Conservation (phyloP, 2,888 invertebrate species). For the Drosophila leonis region DNA sequence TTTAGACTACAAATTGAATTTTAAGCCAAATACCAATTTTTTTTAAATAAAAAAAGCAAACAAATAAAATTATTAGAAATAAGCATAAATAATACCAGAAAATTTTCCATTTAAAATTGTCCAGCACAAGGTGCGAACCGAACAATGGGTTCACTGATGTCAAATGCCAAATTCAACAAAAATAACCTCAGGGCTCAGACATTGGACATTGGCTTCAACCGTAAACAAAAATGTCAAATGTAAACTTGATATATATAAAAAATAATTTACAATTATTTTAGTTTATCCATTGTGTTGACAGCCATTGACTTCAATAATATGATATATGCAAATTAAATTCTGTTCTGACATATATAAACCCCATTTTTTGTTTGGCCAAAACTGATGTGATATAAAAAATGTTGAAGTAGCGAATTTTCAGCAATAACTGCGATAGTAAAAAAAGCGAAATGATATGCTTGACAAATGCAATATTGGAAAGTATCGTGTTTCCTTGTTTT, state of each 20-base stretch:
- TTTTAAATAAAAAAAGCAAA: background rate
- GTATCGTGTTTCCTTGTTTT: slow-evolving; percentile 16
- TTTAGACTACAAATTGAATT: background rate
- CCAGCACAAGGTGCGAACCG: background rate
- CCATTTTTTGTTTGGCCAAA: background rate
- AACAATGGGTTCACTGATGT: slow-evolving; percentile 13
- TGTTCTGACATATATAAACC: background rate
- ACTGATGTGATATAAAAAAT: slow-evolving; percentile 7
- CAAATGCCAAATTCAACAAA: background rate
- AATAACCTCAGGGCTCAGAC: background rate
- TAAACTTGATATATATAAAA: background rate
- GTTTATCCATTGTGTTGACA: background rate
- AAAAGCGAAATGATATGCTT: slow-evolving; percentile 15
- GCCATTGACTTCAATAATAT: slow-evolving; percentile 7
- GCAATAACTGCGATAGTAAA: slow-evolving; percentile 38
- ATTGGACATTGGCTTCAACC: background rate
- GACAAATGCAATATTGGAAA: slow-evolving; percentile 41
- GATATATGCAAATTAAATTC: slow-evolving; percentile 15
- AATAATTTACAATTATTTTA: slow-evolving; percentile 4
- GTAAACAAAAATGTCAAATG: background rate
- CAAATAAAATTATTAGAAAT: background rate
- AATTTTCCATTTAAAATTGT: background rate
- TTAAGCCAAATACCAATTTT: background rate
- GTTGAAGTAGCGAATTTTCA: slow-evolving; percentile 11
- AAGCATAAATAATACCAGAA: background rate